A percentile compares a stretch with the other conserved stretches of the same genome.
These are phyloP conservation scores for Vireo griseus DNA, from an alignment of 2,797 vertebrate genomes.

Conservation along the genomic window DNA sequence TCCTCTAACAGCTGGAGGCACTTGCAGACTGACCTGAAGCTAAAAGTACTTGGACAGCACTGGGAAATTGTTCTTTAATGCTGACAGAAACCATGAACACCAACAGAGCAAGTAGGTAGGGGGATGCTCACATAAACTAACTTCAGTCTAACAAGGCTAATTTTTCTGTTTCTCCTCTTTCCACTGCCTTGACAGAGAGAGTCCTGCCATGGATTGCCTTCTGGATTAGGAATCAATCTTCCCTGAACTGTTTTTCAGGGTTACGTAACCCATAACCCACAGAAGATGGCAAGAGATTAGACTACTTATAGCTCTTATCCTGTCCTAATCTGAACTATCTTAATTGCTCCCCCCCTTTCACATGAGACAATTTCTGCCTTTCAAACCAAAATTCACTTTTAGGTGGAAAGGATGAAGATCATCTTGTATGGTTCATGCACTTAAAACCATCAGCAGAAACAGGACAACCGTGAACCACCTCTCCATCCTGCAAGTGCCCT, in stretches of 20 bases:
- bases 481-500: background rate
- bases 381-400: background rate
- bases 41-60: background rate
- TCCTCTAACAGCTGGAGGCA: background rate
- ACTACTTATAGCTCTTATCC: background rate
- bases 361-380: background rate
- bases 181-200: background rate
- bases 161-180: background rate
- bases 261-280: accelerated
- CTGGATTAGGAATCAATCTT: background rate
- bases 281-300: background rate
- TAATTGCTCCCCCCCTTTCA: background rate
- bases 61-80: background rate
- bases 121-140: background rate
- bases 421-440: background rate
- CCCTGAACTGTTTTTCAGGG: background rate
- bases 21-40: background rate
- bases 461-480: background rate
- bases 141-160: background rate
- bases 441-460: background rate
- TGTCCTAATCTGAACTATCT: background rate
- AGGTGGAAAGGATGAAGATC: background rate
- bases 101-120: background rate
- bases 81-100: background rate
- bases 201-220: background rate